phyloP scores from a whole-genome alignment of 2,113 vertebrate species.

The Tetrax tetrax region DNA sequence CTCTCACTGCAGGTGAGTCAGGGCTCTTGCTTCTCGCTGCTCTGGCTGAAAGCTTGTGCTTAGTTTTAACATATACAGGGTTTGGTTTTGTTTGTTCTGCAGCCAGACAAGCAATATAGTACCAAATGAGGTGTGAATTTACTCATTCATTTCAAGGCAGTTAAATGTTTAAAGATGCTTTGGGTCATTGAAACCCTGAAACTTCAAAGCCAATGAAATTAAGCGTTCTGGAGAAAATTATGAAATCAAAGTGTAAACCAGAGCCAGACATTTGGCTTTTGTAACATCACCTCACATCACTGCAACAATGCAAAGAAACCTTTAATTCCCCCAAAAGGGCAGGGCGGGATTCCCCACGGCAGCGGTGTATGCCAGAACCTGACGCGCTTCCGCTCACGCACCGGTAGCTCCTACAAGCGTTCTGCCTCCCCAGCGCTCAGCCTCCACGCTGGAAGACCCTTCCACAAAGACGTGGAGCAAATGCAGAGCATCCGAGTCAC shows the following conservation, averaged over 20 bases:
- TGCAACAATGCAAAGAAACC: neutral
- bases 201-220: neutral
- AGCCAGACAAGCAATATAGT: neutral
- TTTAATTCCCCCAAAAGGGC: neutral
- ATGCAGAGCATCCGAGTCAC: neutral
- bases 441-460: fast-evolving
- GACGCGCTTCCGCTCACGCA: fast-evolving
- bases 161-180: neutral
- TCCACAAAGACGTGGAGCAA: fast-evolving
- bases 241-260: neutral
- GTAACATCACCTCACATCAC: fast-evolving
- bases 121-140: neutral
- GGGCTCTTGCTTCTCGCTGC: neutral
- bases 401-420: neutral
- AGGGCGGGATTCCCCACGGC: neutral
- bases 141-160: neutral
- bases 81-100: neutral
- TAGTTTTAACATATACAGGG: neutral
- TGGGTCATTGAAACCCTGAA: neutral
- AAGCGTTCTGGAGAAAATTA: neutral
- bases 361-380: neutral
- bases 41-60: neutral
- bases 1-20: fast-evolving
- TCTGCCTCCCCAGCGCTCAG: fast-evolving
- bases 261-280: neutral